A percentile compares a stretch with the other conserved stretches of the same genome.
Evolutionary conservation across 2,113 vertebrate species (phyloP).

Genomic region (Actinemys pallida): DNA sequence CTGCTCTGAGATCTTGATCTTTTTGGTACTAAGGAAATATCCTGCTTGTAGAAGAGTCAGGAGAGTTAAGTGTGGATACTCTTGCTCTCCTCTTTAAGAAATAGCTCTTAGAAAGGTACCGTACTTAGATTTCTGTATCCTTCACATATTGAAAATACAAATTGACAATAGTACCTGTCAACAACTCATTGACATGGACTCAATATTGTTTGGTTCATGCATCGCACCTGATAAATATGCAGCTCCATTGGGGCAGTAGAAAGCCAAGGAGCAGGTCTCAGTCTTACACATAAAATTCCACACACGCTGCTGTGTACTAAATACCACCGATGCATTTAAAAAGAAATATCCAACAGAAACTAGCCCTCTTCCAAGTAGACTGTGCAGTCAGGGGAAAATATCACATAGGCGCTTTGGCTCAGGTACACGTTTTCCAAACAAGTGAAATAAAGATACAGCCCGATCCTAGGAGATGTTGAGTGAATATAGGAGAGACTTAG

Average conservation of each 20-base stretch:
- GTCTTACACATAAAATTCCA: background rate
- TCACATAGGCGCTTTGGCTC: background rate
- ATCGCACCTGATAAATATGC: background rate
- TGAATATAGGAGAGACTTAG: background rate
- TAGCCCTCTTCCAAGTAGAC: fast-evolving
- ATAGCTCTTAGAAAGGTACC: background rate
- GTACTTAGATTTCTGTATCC: background rate
- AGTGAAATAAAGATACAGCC: background rate
- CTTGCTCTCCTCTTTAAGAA: background rate
- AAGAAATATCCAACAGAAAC: background rate
- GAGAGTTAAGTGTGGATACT: background rate
- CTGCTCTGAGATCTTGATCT: background rate
- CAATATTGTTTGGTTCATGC: background rate
- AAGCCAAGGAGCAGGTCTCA: background rate
- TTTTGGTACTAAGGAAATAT: background rate
- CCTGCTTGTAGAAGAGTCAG: background rate
- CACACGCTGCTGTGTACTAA: background rate
- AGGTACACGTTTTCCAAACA: background rate
- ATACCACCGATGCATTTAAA: background rate
- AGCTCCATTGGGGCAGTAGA: background rate
- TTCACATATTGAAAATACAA: background rate
- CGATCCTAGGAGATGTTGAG: background rate
- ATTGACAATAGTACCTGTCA: background rate
- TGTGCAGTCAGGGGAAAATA: background rate
- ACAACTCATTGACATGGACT: background rate